Conservation (phyloP, 2,888 invertebrate species). For the Tenthredo scrophulariae region DNA sequence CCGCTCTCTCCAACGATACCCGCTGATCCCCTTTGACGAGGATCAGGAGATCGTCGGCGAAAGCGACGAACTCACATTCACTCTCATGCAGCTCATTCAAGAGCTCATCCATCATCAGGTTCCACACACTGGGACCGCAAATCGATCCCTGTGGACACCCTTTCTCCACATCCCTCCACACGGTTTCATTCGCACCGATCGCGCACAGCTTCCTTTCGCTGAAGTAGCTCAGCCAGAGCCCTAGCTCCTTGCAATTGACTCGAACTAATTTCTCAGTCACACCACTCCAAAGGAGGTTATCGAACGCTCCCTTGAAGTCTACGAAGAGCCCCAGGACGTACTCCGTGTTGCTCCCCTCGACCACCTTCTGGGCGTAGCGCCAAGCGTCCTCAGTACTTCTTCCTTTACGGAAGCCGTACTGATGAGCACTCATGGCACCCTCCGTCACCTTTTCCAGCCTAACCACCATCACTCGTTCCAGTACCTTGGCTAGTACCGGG, state of each 20-base stretch:
- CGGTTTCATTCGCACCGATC: too few species aligned
- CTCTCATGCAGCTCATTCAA: background rate
- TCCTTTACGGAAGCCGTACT: conserved; percentile 23
- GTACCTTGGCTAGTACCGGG: background rate
- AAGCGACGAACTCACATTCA: conserved; percentile 11
- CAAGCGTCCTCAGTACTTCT: conserved; percentile 16
- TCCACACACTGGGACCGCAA: too few species aligned
- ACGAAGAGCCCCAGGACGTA: conserved; percentile 33
- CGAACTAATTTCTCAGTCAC: background rate
- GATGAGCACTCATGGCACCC: background rate
- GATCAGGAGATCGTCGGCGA: conserved; percentile 54
- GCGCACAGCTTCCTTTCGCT: too few species aligned
- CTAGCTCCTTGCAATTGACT: too few species aligned
- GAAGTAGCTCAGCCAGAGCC: too few species aligned
- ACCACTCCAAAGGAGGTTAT: conserved; percentile 38
- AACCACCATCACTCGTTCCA: background rate
- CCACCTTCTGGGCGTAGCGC: conserved; percentile 7
- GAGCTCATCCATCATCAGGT: conserved; percentile 47
- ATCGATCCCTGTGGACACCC: too few species aligned
- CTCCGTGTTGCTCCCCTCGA: background rate
- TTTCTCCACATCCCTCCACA: too few species aligned
- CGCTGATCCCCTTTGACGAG: conserved; percentile 25
- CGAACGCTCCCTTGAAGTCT: conserved; percentile 47
- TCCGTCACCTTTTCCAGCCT: conserved; percentile 52
- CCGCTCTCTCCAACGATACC: background rate